phyloP scores from a whole-genome alignment of 2,888 invertebrate species.

The Lucinisca nassula region DNA sequence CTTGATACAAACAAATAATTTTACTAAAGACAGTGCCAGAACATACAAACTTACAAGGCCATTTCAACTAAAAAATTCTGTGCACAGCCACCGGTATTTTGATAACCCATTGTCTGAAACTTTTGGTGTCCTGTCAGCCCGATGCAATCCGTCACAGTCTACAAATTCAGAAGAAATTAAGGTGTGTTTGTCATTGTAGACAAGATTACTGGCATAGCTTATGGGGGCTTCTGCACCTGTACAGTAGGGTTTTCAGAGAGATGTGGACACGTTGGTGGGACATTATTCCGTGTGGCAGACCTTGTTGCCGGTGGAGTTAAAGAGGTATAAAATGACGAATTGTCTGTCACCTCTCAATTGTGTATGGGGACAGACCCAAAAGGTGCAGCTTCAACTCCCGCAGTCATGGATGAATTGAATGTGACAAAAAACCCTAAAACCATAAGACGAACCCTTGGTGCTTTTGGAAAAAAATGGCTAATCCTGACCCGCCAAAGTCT shows the following conservation, averaged over 20 bases:
- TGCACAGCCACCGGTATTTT: conserved; percentile 24
- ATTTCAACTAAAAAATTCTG: conserved; percentile 24
- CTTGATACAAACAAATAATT: background rate
- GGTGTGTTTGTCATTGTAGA: conserved; percentile 24
- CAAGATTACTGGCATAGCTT: conserved; percentile 34
- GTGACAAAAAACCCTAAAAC: background rate
- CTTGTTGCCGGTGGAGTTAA: conserved; percentile 31
- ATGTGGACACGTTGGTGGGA: conserved; percentile 48
- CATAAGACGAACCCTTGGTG: conserved; percentile 17
- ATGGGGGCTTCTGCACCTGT: conserved; percentile 49
- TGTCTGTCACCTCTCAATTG: conserved; percentile 16
- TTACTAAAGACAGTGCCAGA: background rate
- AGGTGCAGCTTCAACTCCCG: conserved; percentile 17
- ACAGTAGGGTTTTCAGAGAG: conserved; percentile 26
- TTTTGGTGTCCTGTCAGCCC: conserved; percentile 26
- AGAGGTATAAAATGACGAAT: background rate
- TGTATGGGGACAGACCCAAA: conserved; percentile 44
- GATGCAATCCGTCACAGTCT: conserved; percentile 45
- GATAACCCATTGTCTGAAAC: conserved; percentile 7
- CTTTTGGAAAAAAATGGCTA: conserved; percentile 21
- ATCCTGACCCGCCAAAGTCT: background rate
- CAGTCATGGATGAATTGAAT: conserved; percentile 6
- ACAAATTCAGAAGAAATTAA: conserved; percentile 44
- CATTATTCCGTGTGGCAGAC: conserved; percentile 35
- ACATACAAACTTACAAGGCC: conserved; percentile 43